Base-by-base conservation (phyloP, 2,888 invertebrate genomes). In the Pandemis cinnamomeana region DNA sequence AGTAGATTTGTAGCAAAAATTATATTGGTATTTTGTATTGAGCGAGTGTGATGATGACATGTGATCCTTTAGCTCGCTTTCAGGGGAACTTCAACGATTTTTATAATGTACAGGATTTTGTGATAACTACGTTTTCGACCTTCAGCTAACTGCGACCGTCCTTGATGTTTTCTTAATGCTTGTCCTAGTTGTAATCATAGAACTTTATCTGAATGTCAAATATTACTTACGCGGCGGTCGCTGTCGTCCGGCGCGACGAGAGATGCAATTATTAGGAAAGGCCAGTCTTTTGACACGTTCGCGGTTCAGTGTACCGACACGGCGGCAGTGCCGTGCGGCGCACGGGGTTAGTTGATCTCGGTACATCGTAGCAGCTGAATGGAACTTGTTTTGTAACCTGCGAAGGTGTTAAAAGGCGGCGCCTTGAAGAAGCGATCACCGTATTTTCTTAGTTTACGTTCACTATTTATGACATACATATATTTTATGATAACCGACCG, bases 61-160 rank as follows among this genome's bases (percentile, higher is more conserved):
- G 86, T 86, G 86, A 85, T 83, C 81, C 77, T 80, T 77, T 79
- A 67, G 72, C 75, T 75, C 75, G 71, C 76, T 76, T 68, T 69
- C 67, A 72, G 60, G 68, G 75, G 76, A 75, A 80, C 76, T 75
- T 77, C 79, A 76, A 75, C 79, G 78, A 80, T 76, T 79, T 82
- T 77, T 81, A 64, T 80, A 81, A 78, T 82, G 80, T 80, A 79
- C 77, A 77, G 77, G 68, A 79, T 80, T 80, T 82, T 84, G 85
- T 86, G 83, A 84, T 86, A 85, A 75, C 68, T 77, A 77, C 76
- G 36, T 80, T 78, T 77, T 82, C 71, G 76, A 83, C 79, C 76
- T 81, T 80, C 81, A 77, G 84, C 82, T 80, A 78, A 81, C 78
- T 78, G 82, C 81, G 82, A 84, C 86, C 87, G 87, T 87, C 87